Evolutionary conservation across 2,888 invertebrate genomes (phyloP), one percentile per base, ranked within the genome.

Genomic region (Lottia gigantea): DNA sequence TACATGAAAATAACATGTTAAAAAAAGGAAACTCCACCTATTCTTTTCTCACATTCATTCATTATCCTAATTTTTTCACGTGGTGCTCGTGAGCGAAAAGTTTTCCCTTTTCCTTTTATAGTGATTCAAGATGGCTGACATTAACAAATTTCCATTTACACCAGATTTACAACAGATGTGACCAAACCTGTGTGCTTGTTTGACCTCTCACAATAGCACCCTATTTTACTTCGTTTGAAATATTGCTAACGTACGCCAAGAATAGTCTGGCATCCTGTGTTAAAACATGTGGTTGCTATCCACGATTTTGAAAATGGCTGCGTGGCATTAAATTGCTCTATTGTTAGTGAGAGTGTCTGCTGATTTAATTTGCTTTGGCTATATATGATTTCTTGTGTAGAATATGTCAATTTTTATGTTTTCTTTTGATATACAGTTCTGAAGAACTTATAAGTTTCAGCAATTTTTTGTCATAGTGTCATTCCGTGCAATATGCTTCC

Each of bases 11-110:
- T 40, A 40, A 40, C 40, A 8, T 31, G 31, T 31, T 31, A 31
- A 31, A 19, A 55, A 16, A 55, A 23, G 55, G 55, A 55, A 55
- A 55, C 55, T 55, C 55, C 55, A 55, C 55, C 55, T 55, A 23
- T 40, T 19, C 55, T 16, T 55, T 19, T 23, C 19, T 23, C 55
- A 11, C 55, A 23, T 55, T 55, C 55, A 55, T 55, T 55, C 23
- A 55, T 55, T 55, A 55, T 19, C 12, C 11, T 23, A 23, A 55
- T 55, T 55, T 49, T 55, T 55, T 55, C 55, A 55, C 55, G 23
- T 55, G 55, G 3, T 19, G 6, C 55, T 55, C 11, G 55, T 55
- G 55, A 55, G 23, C 19, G 19, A n/a, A 23, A 12, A 3, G 55
- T 23, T 11, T 49, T 49, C 49, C 4, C 49, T 23, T 55, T 55